Percentiles rank a stretch among this genome's conserved stretches.
phyloP scores from a whole-genome alignment of 2,888 invertebrate genomes.

The Sinentomon sp. region DNA sequence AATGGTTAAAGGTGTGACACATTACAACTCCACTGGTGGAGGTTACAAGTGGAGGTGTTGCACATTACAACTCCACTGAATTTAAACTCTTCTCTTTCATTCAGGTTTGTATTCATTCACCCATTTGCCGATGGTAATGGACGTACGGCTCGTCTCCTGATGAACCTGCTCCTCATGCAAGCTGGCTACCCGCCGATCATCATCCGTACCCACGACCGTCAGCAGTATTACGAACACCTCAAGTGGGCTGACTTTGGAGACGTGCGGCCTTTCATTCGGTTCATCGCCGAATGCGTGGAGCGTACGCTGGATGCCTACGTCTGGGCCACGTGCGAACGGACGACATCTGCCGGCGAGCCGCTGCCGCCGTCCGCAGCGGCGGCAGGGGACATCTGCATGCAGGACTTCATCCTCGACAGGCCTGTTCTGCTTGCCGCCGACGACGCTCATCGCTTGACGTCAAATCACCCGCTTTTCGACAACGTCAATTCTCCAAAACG shows the following conservation, averaged over 20 bases:
- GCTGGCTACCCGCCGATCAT: slow-evolving; percentile 90
- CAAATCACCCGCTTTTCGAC: too few relatives aligned
- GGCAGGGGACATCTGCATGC: too few relatives aligned
- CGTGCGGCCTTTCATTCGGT: slow-evolving; percentile 78
- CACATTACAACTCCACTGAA: too few relatives aligned
- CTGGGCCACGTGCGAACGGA: slow-evolving; percentile 41
- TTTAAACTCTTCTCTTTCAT: too few relatives aligned
- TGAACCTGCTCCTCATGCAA: slow-evolving; percentile 86
- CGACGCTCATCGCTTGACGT: too few relatives aligned
- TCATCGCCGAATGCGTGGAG: slow-evolving; percentile 78
- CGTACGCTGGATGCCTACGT: slow-evolving; percentile 61
- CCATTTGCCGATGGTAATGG: slow-evolving; percentile 94
- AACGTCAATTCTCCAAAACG: too few relatives aligned
- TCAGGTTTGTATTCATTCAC: slow-evolving; percentile 71
- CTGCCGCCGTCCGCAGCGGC: too few relatives aligned
- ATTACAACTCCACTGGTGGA: too few relatives aligned
- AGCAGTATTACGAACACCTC: slow-evolving; percentile 29
- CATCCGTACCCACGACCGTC: slow-evolving; percentile 50
- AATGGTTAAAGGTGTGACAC: too few relatives aligned
- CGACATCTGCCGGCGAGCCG: slow-evolving; percentile 10
- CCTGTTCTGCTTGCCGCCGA: too few relatives aligned
- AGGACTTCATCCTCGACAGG: too few relatives aligned
- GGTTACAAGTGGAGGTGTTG: too few relatives aligned
- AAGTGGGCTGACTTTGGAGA: slow-evolving; percentile 83
- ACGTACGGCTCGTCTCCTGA: slow-evolving; percentile 70